These are phyloP conservation scores for Mimachlamys varia DNA, from an alignment of 2,888 invertebrate species.

Conservation along the genomic window DNA sequence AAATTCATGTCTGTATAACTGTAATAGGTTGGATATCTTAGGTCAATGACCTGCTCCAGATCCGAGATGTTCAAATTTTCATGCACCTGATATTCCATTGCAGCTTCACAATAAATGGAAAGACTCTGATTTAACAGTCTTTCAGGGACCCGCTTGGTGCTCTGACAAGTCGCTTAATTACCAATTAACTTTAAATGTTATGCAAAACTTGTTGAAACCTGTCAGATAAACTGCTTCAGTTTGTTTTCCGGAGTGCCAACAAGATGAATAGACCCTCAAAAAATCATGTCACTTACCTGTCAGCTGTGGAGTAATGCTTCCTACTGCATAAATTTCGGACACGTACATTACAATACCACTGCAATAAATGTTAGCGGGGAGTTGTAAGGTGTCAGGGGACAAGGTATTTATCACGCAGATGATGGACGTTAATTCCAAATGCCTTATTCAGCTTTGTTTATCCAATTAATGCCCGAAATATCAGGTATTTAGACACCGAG, in stretches of 20 bases:
- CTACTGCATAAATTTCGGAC: background rate
- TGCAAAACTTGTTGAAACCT: background rate
- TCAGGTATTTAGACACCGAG: background rate
- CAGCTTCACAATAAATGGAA: no score
- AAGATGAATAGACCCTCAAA: background rate
- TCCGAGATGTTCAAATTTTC: no score
- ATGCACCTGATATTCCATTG: no score
- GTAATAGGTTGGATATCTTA: no score
- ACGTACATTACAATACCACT: background rate
- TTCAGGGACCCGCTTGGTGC: no score
- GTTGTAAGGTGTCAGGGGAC: background rate
- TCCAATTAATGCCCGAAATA: background rate
- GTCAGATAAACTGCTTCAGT: background rate
- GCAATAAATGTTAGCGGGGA: background rate
- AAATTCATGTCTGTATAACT: no score
- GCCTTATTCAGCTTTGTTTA: slow-evolving; percentile 16
- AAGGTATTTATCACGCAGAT: background rate
- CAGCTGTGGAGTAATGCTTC: background rate
- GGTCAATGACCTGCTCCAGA: no score
- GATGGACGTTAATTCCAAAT: background rate
- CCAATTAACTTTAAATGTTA: no score
- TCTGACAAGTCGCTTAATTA: no score
- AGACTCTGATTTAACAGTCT: no score
- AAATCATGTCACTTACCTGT: background rate
- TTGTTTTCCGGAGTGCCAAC: background rate